phyloP scores from a whole-genome alignment of 1,140 invertebrate genomes.

The Drosophila simulans region DNA sequence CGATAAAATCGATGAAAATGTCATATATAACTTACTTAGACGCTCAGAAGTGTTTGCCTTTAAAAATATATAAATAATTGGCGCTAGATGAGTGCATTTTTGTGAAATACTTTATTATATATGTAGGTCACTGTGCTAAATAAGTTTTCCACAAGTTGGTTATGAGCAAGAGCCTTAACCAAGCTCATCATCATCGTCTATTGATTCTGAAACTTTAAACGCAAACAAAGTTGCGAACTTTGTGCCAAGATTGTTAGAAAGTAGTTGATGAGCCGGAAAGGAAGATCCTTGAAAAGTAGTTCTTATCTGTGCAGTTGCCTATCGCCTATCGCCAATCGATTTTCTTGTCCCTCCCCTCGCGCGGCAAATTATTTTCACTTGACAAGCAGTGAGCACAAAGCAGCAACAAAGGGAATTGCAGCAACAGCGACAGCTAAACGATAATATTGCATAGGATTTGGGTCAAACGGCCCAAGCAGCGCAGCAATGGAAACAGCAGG shows the following conservation, averaged over 20 bases:
- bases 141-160: neutral
- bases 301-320: slow-evolving; percentile 40
- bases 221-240: slow-evolving; percentile 25
- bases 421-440: slow-evolving; percentile 31
- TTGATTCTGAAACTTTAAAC: neutral
- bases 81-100: no score
- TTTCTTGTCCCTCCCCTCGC: slow-evolving; percentile 20
- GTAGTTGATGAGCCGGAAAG: slow-evolving; percentile 42
- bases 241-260: slow-evolving; percentile 27
- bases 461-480: slow-evolving; percentile 37
- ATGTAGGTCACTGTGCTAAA: neutral
- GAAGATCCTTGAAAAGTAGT: slow-evolving; percentile 48
- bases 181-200: slow-evolving; percentile 1
- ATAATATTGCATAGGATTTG: slow-evolving; percentile 51
- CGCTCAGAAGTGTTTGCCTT: neutral
- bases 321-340: slow-evolving; percentile 31
- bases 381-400: slow-evolving; percentile 27
- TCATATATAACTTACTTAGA: neutral
- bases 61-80: neutral
- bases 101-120: neutral
- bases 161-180: neutral
- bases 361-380: slow-evolving; percentile 52
- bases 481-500: slow-evolving; percentile 33
- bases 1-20: neutral
- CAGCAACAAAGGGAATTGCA: slow-evolving; percentile 19